Base-by-base conservation (phyloP, 2,888 invertebrate genomes). In the Polymixis flavicincta region DNA sequence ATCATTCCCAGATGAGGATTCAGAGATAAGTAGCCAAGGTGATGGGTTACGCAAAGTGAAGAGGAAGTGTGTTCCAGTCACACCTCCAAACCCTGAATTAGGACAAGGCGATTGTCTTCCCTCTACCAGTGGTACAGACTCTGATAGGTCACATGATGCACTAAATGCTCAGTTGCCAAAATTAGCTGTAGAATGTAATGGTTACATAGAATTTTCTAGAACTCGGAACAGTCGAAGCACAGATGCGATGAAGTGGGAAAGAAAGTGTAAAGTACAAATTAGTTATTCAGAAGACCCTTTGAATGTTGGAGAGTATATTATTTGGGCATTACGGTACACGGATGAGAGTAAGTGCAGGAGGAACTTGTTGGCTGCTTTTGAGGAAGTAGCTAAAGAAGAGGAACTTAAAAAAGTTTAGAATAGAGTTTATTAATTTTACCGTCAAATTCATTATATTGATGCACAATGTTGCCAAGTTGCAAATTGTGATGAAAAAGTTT, bases 211-310 rank as follows among this genome's bases (percentile, higher is more conserved):
- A 86, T 96, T 96, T 86, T 93, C 92, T 52, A 92, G 95, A 85
- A 92, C 92, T 25, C 92, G 93, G 79, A 95, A 95, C 78, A 94
- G 90, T 74, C 87, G 92, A 48, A 93, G 92, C 84, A 85, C 86
- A 82, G 97, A 95, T 78, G 87, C 89, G 76, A 97, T 96, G 93
- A 97, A 97, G 85, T 97, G 97, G 97, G 96, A 96, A 80, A 94
- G 97, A 73, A 97, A 97, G 65, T 97, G 97, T 89, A 97, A 97
- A 89, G 91, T 97, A 69, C 97, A 97, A 92, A 96, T 97, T 25
- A 97, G 97, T 48, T 97, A 97, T 91, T 97, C 97, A 0, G 95
- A 96, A 79, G 96, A 97, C 74, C 95, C 95, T 17, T 88, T 96
- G 14, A 96, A 96, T 89, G 88, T 95, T 74, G 97, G 97, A 32